These are phyloP conservation scores for Oryzias celebensis DNA, from an alignment of 2,113 vertebrate species.

Conservation along the genomic window DNA sequence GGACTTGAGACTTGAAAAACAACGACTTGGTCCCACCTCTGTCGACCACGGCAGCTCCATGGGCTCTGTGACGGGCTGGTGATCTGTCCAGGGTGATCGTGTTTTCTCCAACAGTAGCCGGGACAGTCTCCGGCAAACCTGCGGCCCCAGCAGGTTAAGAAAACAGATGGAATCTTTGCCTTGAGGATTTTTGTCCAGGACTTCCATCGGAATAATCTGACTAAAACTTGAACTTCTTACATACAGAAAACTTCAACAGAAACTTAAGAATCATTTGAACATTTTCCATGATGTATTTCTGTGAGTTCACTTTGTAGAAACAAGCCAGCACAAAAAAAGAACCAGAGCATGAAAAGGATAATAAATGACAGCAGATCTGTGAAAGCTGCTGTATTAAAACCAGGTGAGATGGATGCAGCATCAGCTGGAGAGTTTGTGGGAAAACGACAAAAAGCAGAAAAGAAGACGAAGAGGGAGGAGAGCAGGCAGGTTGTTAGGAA, in stretches of 20 bases:
- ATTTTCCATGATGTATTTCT: not conserved
- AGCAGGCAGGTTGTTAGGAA: slow-evolving; percentile 22
- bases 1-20: too few relatives aligned
- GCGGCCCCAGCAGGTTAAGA: too few relatives aligned
- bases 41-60: too few relatives aligned
- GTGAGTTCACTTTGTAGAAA: not conserved
- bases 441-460: not conserved
- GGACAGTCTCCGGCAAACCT: too few relatives aligned
- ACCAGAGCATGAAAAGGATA: not conserved
- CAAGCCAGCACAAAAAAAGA: not conserved
- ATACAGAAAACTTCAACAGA: not conserved
- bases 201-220: too few relatives aligned
- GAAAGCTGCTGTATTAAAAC: not conserved
- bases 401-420: not conserved
- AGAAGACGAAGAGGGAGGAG: not conserved
- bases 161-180: too few relatives aligned
- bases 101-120: too few relatives aligned
- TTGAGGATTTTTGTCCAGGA: too few relatives aligned
- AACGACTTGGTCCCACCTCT: too few relatives aligned
- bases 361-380: not conserved
- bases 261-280: not conserved
- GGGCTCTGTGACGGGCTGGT: too few relatives aligned
- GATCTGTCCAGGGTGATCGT: too few relatives aligned
- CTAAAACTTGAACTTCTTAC: too few relatives aligned
- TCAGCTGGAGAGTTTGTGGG: slow-evolving; percentile 5